A percentile compares a stretch with the other conserved stretches of the same genome.
phyloP scores from a whole-genome alignment of 2,113 vertebrate species.

The Quiscalus mexicanus region DNA sequence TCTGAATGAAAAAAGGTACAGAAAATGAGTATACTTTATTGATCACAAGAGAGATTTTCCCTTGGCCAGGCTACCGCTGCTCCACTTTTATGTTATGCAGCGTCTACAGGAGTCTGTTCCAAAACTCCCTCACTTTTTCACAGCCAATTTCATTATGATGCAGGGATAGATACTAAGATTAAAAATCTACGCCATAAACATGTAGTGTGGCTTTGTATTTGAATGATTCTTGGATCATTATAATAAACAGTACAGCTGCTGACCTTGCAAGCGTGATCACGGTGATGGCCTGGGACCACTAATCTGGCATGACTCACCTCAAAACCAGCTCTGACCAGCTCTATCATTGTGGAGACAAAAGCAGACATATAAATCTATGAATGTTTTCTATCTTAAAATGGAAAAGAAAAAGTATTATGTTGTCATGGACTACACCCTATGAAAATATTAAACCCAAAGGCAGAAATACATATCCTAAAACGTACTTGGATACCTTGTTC shows the following conservation, averaged over 20 bases:
- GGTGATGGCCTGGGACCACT: not conserved
- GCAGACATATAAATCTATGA: not conserved
- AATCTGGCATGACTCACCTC: not conserved
- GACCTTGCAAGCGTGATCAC: not conserved
- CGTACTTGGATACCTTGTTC: not conserved
- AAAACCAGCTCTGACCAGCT: not conserved
- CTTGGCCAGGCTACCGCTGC: not conserved
- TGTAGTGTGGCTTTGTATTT: not conserved
- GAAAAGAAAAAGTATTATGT: not conserved
- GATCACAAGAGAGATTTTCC: not conserved
- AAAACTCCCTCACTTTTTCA: not conserved
- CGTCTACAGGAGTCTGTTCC: not conserved
- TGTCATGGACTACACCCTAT: not conserved
- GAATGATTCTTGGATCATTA: not conserved
- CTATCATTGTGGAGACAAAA: not conserved
- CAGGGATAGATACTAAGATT: not conserved
- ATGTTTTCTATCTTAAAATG: not conserved
- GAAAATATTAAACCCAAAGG: not conserved
- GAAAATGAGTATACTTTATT: not conserved
- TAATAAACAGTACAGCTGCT: not conserved
- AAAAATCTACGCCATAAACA: not conserved
- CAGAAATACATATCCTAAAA: not conserved
- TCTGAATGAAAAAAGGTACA: not conserved
- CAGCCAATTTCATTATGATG: not conserved
- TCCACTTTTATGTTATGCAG: not conserved